Evolutionary conservation across 2,113 vertebrate genomes (phyloP), one percentile per base, ranked within the genome.

Genomic region (Poicephalus meyeri): DNA sequence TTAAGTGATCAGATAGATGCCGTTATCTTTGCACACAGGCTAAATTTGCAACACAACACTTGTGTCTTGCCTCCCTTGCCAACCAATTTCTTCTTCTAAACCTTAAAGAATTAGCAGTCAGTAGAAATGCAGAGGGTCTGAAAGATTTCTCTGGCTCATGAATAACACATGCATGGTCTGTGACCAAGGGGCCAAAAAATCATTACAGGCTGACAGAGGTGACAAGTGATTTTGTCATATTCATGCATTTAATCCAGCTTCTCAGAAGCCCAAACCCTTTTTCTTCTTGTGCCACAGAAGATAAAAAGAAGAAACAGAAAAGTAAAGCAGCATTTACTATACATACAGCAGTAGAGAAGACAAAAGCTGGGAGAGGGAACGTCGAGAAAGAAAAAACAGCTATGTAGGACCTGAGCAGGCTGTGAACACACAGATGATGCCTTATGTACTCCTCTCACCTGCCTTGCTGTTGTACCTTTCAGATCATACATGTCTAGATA

Each of bases 181-280:
- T 49, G 73, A 96, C 90, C 77, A 91, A 47, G 29, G 94, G 89
- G 86, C 83, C 96, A 88, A 80, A 89, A 89, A 81, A 66, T 46
- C 68, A 66, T 20, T 41, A 26, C 53, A 83, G 72, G 65, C 72
- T 95, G 91, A 76, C 91, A 91, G 72, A 92, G 78, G 78, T 72
- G 91, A 96, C 80, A 91, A 53, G 73, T 3, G 58, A 90, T 74
- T 93, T 65, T 89, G 76, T 95, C 89, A 95, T 46, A 76, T 76
- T 78, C 46, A 20, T 18, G 49, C 52, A 65, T 86, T 93, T 78
- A 80, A 94, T 35, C 56, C 66, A 83, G 52, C 80, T 84, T 65
- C 46, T 82, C 78, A n/a, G 74, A 80, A 96, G 47, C 49, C n/a
- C 3, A 2, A 89, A 79, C 23, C 13, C 52, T 49, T 68, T 61